Evolutionary conservation across 2,113 vertebrate species (phyloP).

Genomic region (Lepisosteus osseus): DNA sequence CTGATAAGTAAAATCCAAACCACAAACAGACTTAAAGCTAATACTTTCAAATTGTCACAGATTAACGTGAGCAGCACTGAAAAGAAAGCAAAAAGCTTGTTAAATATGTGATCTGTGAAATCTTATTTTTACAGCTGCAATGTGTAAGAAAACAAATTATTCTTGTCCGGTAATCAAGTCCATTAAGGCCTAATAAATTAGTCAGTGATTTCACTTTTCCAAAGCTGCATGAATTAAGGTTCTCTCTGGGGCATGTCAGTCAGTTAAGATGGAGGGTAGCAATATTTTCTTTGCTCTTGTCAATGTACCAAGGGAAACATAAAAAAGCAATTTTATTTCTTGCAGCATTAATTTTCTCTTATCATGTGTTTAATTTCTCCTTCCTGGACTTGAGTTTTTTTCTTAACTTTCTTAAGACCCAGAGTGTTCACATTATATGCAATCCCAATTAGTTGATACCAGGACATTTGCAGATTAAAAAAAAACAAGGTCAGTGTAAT

Average conservation of each 20-base stretch:
- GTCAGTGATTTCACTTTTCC: constrained; percentile 14
- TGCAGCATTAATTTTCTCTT: constrained; percentile 31
- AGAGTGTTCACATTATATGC: neutral
- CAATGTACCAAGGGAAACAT: constrained; percentile 21
- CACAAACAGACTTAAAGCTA: too few species aligned
- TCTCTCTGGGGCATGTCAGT: constrained; percentile 37
- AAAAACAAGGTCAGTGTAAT: too few species aligned
- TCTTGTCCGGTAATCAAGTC: constrained; percentile 15
- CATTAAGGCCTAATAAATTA: constrained; percentile 29
- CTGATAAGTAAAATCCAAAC: too few species aligned
- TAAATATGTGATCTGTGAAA: neutral
- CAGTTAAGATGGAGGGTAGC: constrained; percentile 53
- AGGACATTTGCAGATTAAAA: too few species aligned
- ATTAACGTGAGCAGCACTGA: neutral
- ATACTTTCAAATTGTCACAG: too few species aligned
- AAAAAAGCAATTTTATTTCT: constrained; percentile 32
- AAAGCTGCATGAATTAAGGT: constrained; percentile 8
- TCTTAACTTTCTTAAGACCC: neutral
- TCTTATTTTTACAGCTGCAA: constrained; percentile 21
- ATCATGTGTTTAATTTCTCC: constrained; percentile 35
- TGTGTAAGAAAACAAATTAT: constrained; percentile 37
- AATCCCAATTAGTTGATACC: neutral
- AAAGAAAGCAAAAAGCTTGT: neutral
- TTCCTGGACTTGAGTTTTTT: neutral
- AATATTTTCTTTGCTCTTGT: constrained; percentile 44